phyloP scores from a whole-genome alignment of 2,113 vertebrate genomes.

The Gallinago jamesoni region DNA sequence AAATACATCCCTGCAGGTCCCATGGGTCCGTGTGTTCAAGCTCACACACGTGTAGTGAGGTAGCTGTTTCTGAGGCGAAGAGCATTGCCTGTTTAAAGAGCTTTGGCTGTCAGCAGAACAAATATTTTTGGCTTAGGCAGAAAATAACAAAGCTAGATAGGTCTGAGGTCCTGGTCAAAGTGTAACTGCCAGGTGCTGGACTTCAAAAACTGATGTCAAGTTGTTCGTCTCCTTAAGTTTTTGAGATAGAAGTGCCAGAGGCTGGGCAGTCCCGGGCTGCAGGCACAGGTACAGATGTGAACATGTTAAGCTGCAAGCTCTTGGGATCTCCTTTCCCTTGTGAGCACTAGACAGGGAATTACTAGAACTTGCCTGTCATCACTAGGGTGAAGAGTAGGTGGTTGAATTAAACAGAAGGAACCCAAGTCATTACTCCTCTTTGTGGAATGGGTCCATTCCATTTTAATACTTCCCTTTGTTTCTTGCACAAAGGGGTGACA shows the following conservation, averaged over 20 bases:
- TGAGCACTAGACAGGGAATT: not conserved
- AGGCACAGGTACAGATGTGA: not conserved
- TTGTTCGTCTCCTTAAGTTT: not conserved
- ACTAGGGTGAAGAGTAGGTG: not conserved
- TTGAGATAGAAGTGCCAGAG: not conserved
- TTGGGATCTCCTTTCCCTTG: not conserved
- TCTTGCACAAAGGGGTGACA: constrained; percentile 46
- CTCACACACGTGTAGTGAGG: not conserved
- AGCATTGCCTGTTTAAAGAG: not conserved
- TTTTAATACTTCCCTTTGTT: constrained; percentile 47
- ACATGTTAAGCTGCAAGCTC: not conserved
- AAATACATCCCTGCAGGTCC: not conserved
- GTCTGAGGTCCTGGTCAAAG: not conserved
- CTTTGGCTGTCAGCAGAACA: not conserved
- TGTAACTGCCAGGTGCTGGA: not conserved
- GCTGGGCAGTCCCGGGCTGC: not conserved
- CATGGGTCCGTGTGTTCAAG: not conserved
- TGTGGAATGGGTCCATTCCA: not conserved
- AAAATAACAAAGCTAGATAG: not conserved
- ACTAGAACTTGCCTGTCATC: constrained; percentile 28
- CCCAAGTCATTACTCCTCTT: not conserved
- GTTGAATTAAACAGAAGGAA: constrained; percentile 23
- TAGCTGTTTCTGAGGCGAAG: constrained; percentile 9
- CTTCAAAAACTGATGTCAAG: not conserved
- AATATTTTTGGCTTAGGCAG: not conserved